Evolutionary conservation across 2,113 vertebrate genomes (phyloP).

Genomic region (Geothlypis trichas): DNA sequence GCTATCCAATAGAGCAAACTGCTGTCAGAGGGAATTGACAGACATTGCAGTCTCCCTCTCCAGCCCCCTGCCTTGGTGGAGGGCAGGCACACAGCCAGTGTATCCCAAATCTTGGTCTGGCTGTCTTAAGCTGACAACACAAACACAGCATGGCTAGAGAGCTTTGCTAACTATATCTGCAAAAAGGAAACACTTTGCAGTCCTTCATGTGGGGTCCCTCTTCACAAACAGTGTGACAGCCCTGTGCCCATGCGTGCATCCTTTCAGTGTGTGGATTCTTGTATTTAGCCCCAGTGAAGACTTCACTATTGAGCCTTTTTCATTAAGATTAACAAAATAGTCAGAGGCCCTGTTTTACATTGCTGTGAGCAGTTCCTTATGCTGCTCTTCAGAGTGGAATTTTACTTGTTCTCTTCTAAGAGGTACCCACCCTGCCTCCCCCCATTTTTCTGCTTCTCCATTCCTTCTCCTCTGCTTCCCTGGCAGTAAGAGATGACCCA

Average conservation of each 20-base stretch:
- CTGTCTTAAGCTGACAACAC: background rate
- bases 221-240: accelerated
- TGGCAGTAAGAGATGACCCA: background rate
- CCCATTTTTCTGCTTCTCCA: accelerated
- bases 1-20: background rate
- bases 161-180: background rate
- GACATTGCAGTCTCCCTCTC: background rate
- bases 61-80: background rate
- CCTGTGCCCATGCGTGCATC: background rate
- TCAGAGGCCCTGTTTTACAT: background rate
- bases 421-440: background rate
- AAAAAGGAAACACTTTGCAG: background rate
- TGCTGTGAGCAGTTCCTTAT: background rate
- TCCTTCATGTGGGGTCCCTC: accelerated
- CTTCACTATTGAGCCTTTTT: background rate
- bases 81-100: background rate
- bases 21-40: background rate
- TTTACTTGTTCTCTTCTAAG: background rate
- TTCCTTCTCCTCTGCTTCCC: background rate
- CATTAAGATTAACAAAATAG: background rate
- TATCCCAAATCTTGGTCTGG: background rate
- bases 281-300: background rate
- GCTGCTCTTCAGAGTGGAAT: background rate
- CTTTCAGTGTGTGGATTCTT: background rate
- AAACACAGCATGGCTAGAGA: background rate